Evolutionary conservation across 2,113 vertebrate genomes (phyloP).

Genomic region (Pterocles gutturalis): DNA sequence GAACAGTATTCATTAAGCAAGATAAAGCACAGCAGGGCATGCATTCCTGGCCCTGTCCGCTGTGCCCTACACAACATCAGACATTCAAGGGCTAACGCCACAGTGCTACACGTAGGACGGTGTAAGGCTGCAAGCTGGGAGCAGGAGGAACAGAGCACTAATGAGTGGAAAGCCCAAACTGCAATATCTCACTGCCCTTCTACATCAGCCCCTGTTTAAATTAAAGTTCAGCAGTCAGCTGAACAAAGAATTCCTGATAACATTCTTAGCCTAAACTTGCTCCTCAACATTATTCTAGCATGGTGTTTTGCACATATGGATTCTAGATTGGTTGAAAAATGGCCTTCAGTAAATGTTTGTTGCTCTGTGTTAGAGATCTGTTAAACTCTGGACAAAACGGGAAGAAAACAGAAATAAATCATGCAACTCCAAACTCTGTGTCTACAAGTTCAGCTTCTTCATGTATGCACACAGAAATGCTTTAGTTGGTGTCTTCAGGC

Average conservation of each 20-base stretch:
- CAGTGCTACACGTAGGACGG: not conserved
- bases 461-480: not conserved
- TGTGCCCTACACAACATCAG: not conserved
- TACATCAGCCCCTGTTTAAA: not conserved
- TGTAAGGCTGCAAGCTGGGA: not conserved
- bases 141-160: not conserved
- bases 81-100: not conserved
- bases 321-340: not conserved
- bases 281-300: not conserved
- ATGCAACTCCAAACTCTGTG: not conserved
- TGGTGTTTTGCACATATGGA: not conserved
- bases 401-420: not conserved
- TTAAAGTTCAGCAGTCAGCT: not conserved
- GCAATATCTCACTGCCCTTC: not conserved
- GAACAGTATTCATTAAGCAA: constrained; percentile 41
- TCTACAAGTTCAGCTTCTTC: not conserved
- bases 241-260: not conserved
- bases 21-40: constrained; percentile 36
- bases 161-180: not conserved
- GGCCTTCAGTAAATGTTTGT: not conserved
- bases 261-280: not conserved
- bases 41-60: not conserved
- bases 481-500: not conserved
- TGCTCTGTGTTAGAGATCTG: not conserved
- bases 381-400: not conserved